Evolutionary conservation across 2,113 vertebrate species (phyloP).

Genomic region (Hassar affinis): DNA sequence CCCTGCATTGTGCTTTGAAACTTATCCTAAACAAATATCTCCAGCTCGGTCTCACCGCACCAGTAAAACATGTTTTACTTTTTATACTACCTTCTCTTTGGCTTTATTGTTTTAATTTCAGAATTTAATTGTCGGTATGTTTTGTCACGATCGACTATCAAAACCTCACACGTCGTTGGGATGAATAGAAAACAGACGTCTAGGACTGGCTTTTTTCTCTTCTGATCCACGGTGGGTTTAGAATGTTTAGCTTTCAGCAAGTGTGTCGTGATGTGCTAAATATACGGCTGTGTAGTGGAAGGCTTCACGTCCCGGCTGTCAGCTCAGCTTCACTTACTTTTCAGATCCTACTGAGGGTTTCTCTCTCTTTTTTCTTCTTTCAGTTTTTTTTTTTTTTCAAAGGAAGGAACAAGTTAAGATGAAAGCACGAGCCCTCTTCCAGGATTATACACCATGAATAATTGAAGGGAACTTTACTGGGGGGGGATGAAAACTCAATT

Average conservation of each 20-base stretch:
- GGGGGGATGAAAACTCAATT: constrained; percentile 46
- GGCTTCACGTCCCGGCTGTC: constrained; percentile 39
- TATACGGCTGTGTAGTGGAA: constrained; percentile 36
- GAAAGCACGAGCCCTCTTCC: constrained; percentile 47
- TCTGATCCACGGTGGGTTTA: not conserved
- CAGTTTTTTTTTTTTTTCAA: constrained; percentile 31
- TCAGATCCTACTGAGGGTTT: constrained; percentile 30
- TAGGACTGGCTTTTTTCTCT: not conserved
- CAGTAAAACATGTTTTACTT: too few relatives aligned
- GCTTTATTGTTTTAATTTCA: too few relatives aligned
- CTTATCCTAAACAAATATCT: not conserved
- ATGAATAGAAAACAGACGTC: constrained; percentile 15
- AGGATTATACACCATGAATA: constrained; percentile 57
- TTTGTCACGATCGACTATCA: not conserved
- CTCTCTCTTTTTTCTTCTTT: not conserved
- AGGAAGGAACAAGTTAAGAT: constrained; percentile 51
- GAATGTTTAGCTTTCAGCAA: constrained; percentile 32
- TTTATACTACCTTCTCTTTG: not conserved
- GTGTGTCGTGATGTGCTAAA: constrained; percentile 31
- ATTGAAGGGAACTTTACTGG: constrained; percentile 46
- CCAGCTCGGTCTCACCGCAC: not conserved
- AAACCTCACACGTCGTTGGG: constrained; percentile 6
- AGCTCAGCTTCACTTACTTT: constrained; percentile 20
- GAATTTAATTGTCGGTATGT: too few relatives aligned
- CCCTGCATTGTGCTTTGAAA: not conserved